Base-by-base conservation (phyloP, 2,888 invertebrate genomes). In the Branchellion lobata region DNA sequence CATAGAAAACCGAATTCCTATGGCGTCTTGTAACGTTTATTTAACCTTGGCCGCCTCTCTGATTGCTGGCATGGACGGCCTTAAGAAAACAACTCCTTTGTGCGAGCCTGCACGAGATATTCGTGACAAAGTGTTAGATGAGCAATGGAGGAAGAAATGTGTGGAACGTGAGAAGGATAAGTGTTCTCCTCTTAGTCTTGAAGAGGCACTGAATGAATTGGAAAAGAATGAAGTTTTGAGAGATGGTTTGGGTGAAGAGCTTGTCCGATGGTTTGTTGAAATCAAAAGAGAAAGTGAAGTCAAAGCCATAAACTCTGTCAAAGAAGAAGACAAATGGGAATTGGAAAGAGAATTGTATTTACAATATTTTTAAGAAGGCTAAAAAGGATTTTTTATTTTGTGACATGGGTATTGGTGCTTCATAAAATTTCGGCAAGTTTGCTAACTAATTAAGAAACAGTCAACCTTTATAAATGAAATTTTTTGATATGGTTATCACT, bases 21-120 rank as follows among this genome's bases (percentile, higher is more conserved):
- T 79, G 0, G 79, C 78, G 1, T 29, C 76, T 21, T 68, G 78
- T n/a, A 83, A 83, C 73, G 82, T 82, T 1, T 83, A 83, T 77
- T 76, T 82, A 14, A 82, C 81, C 0, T 14, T 80, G 69, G 83
- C 83, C 2, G 82, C 78, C 3, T 80, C 80, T 1, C 34, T 81
- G 3, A 83, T 82, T 18, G 82, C 83, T 5, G 83, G 83, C 0
- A 21, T 83, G 36, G 82, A 83, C 61, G 83, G 83, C 8, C 34
- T 82, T 8, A 47, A 47, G 1, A 74, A 79, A 1, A 76, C 80
- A n/a, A 40, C 81, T 24, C 57, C 53, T 8, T 75, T 72, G 1
- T 76, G 73, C 1, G 47, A 77, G 24, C 29, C 31, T 40, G 27
- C 53, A 14, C 29, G 34, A 3, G 33, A 31, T 3, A n/a, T 0